phyloP scores from a whole-genome alignment of 2,888 invertebrate genomes.

The Phyllotreta cruciferae region DNA sequence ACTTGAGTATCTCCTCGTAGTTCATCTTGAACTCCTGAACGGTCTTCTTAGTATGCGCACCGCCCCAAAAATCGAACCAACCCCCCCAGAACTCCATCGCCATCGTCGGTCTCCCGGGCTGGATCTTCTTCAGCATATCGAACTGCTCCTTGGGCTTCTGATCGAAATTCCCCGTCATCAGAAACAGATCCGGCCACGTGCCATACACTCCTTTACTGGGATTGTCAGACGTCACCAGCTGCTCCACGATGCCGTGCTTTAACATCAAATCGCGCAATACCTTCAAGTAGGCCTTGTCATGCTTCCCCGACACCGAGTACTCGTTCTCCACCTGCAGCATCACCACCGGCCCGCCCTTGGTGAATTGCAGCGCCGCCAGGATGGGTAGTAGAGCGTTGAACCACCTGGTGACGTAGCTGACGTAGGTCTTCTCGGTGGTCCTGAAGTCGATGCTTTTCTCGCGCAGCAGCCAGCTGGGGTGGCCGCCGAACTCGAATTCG shows the following conservation, averaged over 20 bases:
- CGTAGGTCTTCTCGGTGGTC: slow-evolving; percentile 52
- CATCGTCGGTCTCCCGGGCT: slow-evolving; percentile 63
- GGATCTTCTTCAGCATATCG: slow-evolving; percentile 56
- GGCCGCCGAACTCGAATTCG: slow-evolving; percentile 76
- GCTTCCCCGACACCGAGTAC: slow-evolving; percentile 44
- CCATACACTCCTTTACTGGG: slow-evolving; percentile 47
- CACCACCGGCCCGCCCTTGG: slow-evolving; percentile 76
- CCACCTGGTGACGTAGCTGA: slow-evolving; percentile 63
- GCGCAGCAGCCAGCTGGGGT: slow-evolving; percentile 53
- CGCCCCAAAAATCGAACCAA: slow-evolving; percentile 67
- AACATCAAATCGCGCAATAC: slow-evolving; percentile 56
- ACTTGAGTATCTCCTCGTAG: slow-evolving; percentile 45
- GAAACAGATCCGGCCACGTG: slow-evolving; percentile 52
- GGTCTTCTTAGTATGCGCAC: slow-evolving; percentile 44
- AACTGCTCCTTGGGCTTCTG: slow-evolving; percentile 57
- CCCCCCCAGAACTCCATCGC: slow-evolving; percentile 67
- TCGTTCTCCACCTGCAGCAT: slow-evolving; percentile 78
- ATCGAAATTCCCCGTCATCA: slow-evolving; percentile 65
- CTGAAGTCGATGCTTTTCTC: slow-evolving; percentile 52
- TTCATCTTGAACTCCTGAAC: slow-evolving; percentile 40
- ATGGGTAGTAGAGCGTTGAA: slow-evolving; percentile 62
- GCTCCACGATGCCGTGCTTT: slow-evolving; percentile 58
- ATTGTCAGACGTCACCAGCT: slow-evolving; percentile 64
- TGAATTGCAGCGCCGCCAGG: slow-evolving; percentile 64
- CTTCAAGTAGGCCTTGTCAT: slow-evolving; percentile 57